Conservation (phyloP, 2,888 invertebrate genomes). For the Flexamia atlantica region DNA sequence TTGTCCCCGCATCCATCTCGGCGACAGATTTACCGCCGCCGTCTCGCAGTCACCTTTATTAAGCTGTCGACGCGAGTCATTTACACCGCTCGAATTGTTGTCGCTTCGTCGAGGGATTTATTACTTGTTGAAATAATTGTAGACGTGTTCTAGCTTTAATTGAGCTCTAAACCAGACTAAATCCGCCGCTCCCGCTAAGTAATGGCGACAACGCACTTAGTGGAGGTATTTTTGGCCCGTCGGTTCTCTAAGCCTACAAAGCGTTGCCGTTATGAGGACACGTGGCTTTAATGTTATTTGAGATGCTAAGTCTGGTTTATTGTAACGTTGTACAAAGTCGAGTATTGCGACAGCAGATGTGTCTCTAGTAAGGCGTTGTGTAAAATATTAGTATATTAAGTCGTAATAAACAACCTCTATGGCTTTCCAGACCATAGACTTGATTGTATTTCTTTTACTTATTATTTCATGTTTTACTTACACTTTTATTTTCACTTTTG, state of each 20-base stretch:
- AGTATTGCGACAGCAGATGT: too few relatives aligned
- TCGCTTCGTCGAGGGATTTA: conserved; percentile 51
- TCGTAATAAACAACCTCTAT: too few relatives aligned
- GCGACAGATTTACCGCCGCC: conserved; percentile 45
- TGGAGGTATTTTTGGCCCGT: conserved; percentile 32
- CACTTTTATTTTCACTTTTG: too few relatives aligned
- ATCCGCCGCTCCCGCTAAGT: conserved; percentile 22
- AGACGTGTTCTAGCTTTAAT: conserved; percentile 62
- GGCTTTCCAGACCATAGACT: too few relatives aligned
- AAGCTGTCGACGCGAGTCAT: conserved; percentile 57
- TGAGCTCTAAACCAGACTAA: conserved; percentile 60
- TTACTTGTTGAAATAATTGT: conserved; percentile 61
- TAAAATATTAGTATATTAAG: too few relatives aligned
- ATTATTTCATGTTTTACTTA: too few relatives aligned
- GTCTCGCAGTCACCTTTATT: conserved; percentile 51
- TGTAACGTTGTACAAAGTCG: background rate
- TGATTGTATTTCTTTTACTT: too few relatives aligned
- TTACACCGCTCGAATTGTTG: conserved; percentile 41
- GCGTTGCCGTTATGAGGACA: background rate
- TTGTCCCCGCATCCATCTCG: conserved; percentile 41
- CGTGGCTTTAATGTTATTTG: background rate
- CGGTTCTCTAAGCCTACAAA: background rate
- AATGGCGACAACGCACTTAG: conserved; percentile 41
- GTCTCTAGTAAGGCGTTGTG: too few relatives aligned
- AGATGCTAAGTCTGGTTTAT: background rate